phyloP scores from a whole-genome alignment of 30 jellyfish, hydroid and myxozoan species.

The Pelagia noctiluca region DNA sequence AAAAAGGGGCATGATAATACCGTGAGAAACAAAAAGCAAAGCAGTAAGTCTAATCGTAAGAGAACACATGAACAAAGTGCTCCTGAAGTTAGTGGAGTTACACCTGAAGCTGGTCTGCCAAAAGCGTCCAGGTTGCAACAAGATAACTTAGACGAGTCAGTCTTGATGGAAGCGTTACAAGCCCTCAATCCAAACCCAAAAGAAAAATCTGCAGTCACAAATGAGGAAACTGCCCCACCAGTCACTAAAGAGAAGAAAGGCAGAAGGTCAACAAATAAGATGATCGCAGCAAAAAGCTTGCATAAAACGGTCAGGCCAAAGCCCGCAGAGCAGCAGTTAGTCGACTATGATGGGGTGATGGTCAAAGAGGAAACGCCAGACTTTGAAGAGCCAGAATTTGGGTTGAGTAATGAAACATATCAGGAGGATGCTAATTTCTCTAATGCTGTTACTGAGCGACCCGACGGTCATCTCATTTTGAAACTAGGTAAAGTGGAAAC shows the following conservation, averaged over 20 bases:
- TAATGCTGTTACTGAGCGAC: conserved; percentile 52
- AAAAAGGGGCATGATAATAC: too few species aligned
- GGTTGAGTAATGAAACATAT: neutral
- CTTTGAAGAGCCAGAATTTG: neutral
- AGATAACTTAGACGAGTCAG: conserved; percentile 49
- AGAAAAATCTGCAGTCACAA: neutral
- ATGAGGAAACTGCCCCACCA: neutral
- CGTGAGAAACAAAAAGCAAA: too few species aligned
- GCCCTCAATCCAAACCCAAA: conserved; percentile 55
- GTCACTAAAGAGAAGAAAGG: neutral
- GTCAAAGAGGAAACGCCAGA: neutral
- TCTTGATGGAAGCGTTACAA: conserved; percentile 61
- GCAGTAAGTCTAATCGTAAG: too few species aligned
- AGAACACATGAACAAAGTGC: too few species aligned
- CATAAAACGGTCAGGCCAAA: neutral
- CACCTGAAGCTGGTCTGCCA: too few species aligned
- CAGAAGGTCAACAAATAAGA: conserved; percentile 36
- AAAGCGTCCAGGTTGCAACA: conserved; percentile 16
- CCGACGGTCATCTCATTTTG: conserved; percentile 74
- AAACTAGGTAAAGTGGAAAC: conserved; percentile 42
- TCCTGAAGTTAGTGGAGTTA: too few species aligned
- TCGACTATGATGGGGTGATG: neutral
- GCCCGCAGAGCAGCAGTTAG: neutral
- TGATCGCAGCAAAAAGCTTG: conserved; percentile 30
- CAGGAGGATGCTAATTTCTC: conserved; percentile 29